A percentile compares a stretch with the other conserved stretches of the same genome.
Evolutionary conservation across 2,113 vertebrate genomes (phyloP).

Genomic region (sheep (Ovis aries)): ARS-UI_Ramb_v3.0 NC_056058.1:19496501-19497000

Average conservation of each 20-base stretch:
- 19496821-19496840: not conserved
- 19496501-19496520: not conserved
- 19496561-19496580: not conserved
- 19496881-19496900: not conserved
- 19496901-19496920: not conserved
- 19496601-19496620: not conserved
- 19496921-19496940: not conserved
- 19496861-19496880: not conserved
- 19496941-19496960: not conserved
- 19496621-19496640: not conserved
- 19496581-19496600: not conserved
- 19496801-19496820: not conserved
- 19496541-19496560: not conserved
- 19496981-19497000: not conserved
- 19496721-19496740: not conserved
- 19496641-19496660: not conserved
- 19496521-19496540: not conserved
- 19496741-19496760: not conserved
- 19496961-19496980: not conserved
- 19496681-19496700: not conserved
- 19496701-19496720: not conserved
- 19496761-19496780: not conserved
- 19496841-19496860: not conserved
- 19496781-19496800: not conserved
- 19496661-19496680: not conserved